Percentiles rank a stretch among this genome's conserved stretches.
phyloP scores from a whole-genome alignment of 2,113 vertebrate species.

The Brienomyrus longianalis region DNA sequence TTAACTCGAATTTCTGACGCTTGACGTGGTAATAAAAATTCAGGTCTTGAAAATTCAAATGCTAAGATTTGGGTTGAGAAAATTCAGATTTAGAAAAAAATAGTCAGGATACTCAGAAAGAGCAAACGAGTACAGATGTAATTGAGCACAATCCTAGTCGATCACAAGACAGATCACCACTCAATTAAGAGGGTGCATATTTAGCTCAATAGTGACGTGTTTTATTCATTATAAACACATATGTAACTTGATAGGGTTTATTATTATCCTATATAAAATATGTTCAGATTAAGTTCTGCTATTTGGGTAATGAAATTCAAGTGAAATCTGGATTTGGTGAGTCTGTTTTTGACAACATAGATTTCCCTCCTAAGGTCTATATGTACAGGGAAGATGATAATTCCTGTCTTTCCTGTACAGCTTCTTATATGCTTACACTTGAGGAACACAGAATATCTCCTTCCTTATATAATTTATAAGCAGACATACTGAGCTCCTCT shows the following conservation, averaged over 20 bases:
- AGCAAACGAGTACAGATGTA: neutral
- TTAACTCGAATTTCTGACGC: neutral
- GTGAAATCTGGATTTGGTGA: neutral
- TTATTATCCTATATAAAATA: neutral
- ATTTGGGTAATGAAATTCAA: neutral
- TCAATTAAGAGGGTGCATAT: neutral
- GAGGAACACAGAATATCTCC: neutral
- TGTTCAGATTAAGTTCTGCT: too few relatives aligned
- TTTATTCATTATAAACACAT: neutral
- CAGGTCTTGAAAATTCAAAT: neutral
- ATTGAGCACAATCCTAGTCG: neutral
- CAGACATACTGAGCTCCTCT: neutral
- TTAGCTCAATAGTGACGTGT: neutral
- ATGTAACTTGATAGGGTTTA: neutral
- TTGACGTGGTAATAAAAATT: neutral
- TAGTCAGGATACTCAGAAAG: neutral
- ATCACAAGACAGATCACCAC: neutral
- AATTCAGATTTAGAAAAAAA: neutral
- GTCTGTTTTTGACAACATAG: neutral
- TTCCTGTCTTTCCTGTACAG: neutral
- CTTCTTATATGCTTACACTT: neutral
- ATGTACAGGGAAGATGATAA: neutral
- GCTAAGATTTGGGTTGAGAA: neutral
- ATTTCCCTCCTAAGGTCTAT: neutral
- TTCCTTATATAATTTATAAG: neutral